Percentiles rank a stretch among this genome's conserved stretches.
These are phyloP conservation scores for Tridacna crocea DNA, from an alignment of 2,888 invertebrate species.

Conservation along the genomic window DNA sequence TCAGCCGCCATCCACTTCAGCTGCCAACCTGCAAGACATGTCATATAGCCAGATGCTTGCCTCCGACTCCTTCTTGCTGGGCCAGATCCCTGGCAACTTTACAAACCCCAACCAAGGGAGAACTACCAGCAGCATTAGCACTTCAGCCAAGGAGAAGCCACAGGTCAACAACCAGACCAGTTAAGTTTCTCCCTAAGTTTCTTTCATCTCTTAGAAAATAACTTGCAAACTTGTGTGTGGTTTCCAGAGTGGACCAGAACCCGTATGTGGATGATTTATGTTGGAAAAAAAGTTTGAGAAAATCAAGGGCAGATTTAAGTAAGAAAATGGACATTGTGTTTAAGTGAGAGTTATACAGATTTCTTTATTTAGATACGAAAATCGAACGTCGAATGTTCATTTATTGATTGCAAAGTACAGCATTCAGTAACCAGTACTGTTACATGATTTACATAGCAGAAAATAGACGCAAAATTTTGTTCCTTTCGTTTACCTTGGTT, in stretches of 20 bases:
- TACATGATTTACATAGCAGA: conserved; percentile 4
- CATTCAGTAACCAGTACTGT: neutral
- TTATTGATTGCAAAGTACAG: neutral
- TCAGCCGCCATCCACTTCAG: conserved; percentile 4
- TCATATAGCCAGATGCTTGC: conserved; percentile 33
- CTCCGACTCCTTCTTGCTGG: conserved; percentile 23
- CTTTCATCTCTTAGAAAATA: neutral
- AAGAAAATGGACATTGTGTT: neutral
- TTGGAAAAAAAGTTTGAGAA: neutral
- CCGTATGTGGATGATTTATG: neutral
- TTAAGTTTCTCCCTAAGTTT: neutral
- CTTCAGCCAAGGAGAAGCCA: conserved; percentile 25
- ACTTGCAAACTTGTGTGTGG: conserved; percentile 20
- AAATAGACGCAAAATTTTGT: neutral
- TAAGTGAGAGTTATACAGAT: neutral
- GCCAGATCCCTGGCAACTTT: conserved; percentile 15
- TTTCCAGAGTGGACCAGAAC: neutral
- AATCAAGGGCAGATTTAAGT: neutral
- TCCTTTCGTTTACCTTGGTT: neutral
- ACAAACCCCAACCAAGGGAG: conserved; percentile 18
- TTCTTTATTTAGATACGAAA: neutral
- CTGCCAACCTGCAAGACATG: conserved; percentile 19
- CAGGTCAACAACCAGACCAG: neutral
- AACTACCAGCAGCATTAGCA: conserved; percentile 14
- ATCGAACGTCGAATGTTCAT: neutral